A percentile compares a stretch with the other conserved stretches of the same genome.
These are phyloP conservation scores for Epinephelus fuscoguttatus DNA, from an alignment of 2,113 vertebrate genomes.

Conservation along the genomic window DNA sequence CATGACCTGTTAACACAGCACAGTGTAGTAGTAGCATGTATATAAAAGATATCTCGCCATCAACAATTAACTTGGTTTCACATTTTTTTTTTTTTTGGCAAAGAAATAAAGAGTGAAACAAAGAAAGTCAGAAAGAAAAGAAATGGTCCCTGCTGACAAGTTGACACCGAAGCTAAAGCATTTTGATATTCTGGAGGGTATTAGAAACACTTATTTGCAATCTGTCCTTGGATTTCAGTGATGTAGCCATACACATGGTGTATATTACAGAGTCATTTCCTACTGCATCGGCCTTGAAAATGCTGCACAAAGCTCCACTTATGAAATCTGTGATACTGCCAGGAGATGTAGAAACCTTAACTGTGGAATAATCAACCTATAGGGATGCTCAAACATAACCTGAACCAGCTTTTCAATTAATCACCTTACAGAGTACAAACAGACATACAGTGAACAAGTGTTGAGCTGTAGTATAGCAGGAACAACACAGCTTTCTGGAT, in stretches of 20 bases:
- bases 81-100: slow-evolving; percentile 29
- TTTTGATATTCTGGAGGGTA: slow-evolving; percentile 37
- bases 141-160: slow-evolving; percentile 12
- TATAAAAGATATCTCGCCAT: too few species aligned
- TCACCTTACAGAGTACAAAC: not conserved
- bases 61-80: slow-evolving; percentile 14
- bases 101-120: not conserved
- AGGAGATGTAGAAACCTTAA: slow-evolving; percentile 47
- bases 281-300: slow-evolving; percentile 43
- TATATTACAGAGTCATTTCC: slow-evolving; percentile 64
- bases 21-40: too few species aligned
- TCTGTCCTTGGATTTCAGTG: slow-evolving; percentile 21
- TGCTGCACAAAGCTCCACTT: slow-evolving; percentile 30
- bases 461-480: too few species aligned
- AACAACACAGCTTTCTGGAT: too few species aligned
- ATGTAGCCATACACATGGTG: slow-evolving; percentile 46
- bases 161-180: slow-evolving; percentile 15
- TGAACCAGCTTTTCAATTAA: not conserved
- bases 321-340: slow-evolving; percentile 37
- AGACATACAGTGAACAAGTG: not conserved
- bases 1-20: too few species aligned
- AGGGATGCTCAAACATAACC: not conserved
- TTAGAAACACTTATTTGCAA: slow-evolving; percentile 39
- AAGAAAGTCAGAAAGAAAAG: not conserved
- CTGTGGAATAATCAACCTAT: slow-evolving; percentile 17